A percentile compares a stretch with the other conserved stretches of the same genome.
These are phyloP conservation scores for Apodemia hepburni DNA, from an alignment of 2,888 invertebrate genomes.

Conservation along the genomic window DNA sequence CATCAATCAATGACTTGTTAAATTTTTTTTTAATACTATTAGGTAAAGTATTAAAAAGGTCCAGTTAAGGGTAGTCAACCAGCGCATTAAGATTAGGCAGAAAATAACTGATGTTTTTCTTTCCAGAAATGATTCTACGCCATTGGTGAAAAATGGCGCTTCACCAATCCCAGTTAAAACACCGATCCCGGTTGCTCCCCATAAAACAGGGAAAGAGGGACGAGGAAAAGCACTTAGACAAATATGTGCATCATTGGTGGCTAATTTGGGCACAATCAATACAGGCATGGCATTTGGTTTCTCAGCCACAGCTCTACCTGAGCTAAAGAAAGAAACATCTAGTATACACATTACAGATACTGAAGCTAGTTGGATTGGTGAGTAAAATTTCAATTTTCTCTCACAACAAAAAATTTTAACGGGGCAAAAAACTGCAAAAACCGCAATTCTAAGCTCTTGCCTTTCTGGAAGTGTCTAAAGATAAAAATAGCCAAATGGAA, in stretches of 20 bases:
- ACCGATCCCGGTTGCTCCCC: constrained; percentile 38
- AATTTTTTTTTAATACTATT: too few relatives aligned
- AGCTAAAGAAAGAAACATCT: constrained; percentile 71
- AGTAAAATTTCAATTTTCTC: constrained; percentile 34
- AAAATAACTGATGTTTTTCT: constrained; percentile 11
- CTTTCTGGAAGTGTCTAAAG: too few relatives aligned
- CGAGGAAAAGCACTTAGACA: constrained; percentile 74
- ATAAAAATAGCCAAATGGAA: too few relatives aligned
- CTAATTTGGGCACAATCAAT: constrained; percentile 84
- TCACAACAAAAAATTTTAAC: too few relatives aligned
- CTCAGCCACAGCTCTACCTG: constrained; percentile 83
- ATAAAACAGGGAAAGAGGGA: constrained; percentile 47
- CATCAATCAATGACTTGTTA: too few relatives aligned
- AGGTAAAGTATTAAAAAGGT: too few relatives aligned
- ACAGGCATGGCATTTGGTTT: constrained; percentile 86
- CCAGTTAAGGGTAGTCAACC: too few relatives aligned
- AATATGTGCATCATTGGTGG: constrained; percentile 82
- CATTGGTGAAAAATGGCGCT: constrained; percentile 64
- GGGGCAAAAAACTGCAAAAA: too few relatives aligned
- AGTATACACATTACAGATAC: constrained; percentile 73
- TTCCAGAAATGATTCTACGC: constrained; percentile 58
- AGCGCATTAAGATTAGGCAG: too few relatives aligned
- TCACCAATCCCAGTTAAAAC: constrained; percentile 49
- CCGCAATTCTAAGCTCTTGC: too few relatives aligned
- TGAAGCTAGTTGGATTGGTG: constrained; percentile 85